These are phyloP conservation scores for Enteromius afrohamiltoni DNA, from an alignment of 2,797 vertebrate species.

Conservation along the genomic window DNA sequence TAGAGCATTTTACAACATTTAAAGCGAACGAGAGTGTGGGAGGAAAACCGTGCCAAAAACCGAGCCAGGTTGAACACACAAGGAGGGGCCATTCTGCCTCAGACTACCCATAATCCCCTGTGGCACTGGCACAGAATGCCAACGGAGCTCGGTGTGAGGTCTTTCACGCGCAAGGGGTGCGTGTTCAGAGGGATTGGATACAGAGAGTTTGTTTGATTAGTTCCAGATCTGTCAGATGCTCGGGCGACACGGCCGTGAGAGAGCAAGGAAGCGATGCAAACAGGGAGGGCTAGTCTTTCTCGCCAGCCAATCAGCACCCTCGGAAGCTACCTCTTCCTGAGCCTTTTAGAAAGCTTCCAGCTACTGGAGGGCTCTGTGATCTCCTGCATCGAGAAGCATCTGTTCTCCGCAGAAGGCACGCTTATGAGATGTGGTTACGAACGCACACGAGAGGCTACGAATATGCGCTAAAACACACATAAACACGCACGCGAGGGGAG, in stretches of 20 bases:
- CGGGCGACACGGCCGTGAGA: constrained; percentile 21
- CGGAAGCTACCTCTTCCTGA: constrained; percentile 44
- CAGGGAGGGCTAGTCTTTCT: constrained; percentile 31
- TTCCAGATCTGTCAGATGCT: constrained; percentile 57
- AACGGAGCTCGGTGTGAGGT: constrained; percentile 42
- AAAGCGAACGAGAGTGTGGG: background rate
- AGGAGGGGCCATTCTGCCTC: constrained; percentile 49
- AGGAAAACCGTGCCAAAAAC: constrained; percentile 38
- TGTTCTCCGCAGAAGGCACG: constrained; percentile 49
- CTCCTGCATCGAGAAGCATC: constrained; percentile 47
- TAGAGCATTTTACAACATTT: constrained; percentile 56
- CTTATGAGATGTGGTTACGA: constrained; percentile 5
- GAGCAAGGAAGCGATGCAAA: constrained; percentile 41
- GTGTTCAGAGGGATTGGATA: constrained; percentile 50
- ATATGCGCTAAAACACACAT: constrained; percentile 10
- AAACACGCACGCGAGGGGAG: constrained; percentile 9
- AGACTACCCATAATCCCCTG: constrained; percentile 52
- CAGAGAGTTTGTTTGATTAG: constrained; percentile 57
- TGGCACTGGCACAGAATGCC: constrained; percentile 44
- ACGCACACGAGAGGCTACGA: constrained; percentile 12
- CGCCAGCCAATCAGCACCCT: constrained; percentile 38
- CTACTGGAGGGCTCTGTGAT: constrained; percentile 43
- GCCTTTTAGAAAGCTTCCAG: constrained; percentile 43
- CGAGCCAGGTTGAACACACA: constrained; percentile 50
- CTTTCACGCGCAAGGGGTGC: background rate